Percentiles rank a stretch among this genome's conserved stretches.
phyloP scores from a whole-genome alignment of 2,888 invertebrate species.

The Ennomos erosarius region DNA sequence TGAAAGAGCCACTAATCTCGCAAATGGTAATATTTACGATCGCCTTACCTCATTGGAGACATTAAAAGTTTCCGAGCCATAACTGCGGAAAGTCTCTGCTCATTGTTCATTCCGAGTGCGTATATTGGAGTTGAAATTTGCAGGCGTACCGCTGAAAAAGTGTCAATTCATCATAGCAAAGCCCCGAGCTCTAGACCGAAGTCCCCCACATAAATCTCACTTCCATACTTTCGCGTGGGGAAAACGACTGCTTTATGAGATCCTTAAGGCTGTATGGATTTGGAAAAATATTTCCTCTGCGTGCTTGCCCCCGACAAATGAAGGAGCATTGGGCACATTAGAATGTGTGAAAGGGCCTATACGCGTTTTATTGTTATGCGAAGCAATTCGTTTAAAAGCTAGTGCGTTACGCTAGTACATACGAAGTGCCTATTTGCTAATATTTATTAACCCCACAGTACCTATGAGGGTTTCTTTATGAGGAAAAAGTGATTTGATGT shows the following conservation, averaged over 20 bases:
- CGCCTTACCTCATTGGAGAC: conserved; percentile 79
- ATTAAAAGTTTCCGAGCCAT: conserved; percentile 81
- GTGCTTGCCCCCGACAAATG: conserved; percentile 83
- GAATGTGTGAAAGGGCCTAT: conserved; percentile 83
- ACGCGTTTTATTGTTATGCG: conserved; percentile 83
- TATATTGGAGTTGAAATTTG: conserved; percentile 83
- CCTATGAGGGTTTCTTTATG: conserved; percentile 55
- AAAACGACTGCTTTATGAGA: conserved; percentile 85
- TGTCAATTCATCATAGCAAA: conserved; percentile 85
- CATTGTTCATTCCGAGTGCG: conserved; percentile 82
- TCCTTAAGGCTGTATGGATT: conserved; percentile 86
- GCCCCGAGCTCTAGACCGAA: conserved; percentile 79
- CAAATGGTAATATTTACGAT: conserved; percentile 75
- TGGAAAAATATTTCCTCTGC: conserved; percentile 84
- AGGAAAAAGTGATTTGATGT: conserved; percentile 62
- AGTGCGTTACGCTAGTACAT: conserved; percentile 76
- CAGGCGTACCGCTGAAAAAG: conserved; percentile 80
- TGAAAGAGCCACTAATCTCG: conserved; percentile 73
- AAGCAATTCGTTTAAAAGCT: conserved; percentile 85
- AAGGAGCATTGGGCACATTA: conserved; percentile 82
- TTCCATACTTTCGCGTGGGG: conserved; percentile 84
- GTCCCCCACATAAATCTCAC: conserved; percentile 84
- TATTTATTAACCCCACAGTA: conserved; percentile 73
- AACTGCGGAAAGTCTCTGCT: conserved; percentile 73
- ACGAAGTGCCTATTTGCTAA: conserved; percentile 80